Base-by-base conservation (phyloP, 2,888 invertebrate species). In the Hetaerina titia region DNA sequence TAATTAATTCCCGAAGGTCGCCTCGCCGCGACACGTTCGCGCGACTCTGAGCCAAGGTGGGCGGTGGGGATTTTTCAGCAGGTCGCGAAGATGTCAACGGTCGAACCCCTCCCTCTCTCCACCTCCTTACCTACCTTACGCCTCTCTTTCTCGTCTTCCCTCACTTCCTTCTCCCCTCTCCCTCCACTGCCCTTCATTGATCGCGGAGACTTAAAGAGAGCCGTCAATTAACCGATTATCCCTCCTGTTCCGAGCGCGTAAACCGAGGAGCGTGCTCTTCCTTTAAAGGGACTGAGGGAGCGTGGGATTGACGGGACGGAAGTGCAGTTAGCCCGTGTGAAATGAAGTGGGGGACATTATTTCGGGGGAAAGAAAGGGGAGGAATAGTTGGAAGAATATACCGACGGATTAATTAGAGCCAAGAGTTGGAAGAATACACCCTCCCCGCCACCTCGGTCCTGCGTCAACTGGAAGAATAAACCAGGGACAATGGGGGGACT, bases 1-100 rank as follows among this genome's bases (percentile, higher is more conserved):
- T 58, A 69, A 92, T 92, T 92, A 92, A 92, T 74, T 45, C 63
- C 63, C 90, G 90, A 81, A 81, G 81, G 81, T 81, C 81, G 81
- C 81, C 81, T 9, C 69, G 69, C 11, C 81, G 81, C 81, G 81
- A 81, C 81, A 81, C 81, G 81, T 81, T 31, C 81, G 8, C 81
- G 81, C 81, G 81, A 31, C 81, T 81, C 81, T 25, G 81, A 81
- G 81, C 81, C 81, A 81, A 81, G 81, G 81, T 81, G 81, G 81
- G 81, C 31, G 81, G 81, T 31, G 81, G 15, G 81, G n/a, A 9
- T 81, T 31, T 13, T 22, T 31, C 31, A 15, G 11, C 81, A 31
- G 81, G 81, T 81, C 81, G 81, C 81, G 25, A 81, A 81, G 81
- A 81, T 81, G 81, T 81, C 81, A 81, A 81, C 81, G 81, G 31